These are phyloP conservation scores for Alcedo atthis DNA, from an alignment of 2,797 vertebrate genomes.

Conservation along the genomic window DNA sequence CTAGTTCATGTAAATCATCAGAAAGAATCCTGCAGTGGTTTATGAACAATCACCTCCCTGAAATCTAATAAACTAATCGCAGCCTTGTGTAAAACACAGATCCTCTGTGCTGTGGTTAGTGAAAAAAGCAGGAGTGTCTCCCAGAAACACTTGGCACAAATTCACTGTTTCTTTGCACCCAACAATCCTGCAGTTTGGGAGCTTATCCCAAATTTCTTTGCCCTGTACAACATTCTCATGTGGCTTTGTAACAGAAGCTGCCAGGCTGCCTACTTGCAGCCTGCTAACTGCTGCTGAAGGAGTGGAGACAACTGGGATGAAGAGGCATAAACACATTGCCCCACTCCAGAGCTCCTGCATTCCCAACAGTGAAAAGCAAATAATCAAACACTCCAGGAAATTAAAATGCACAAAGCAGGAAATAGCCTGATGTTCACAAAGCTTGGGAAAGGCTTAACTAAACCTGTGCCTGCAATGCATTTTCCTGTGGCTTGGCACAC, in stretches of 20 bases:
- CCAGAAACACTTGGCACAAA: not conserved
- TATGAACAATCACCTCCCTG: not conserved
- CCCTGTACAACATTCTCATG: not conserved
- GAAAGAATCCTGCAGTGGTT: not conserved
- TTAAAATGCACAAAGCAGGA: not conserved
- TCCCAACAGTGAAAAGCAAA: not conserved
- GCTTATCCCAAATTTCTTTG: not conserved
- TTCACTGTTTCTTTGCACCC: not conserved
- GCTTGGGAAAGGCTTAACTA: not conserved
- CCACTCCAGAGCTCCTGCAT: not conserved
- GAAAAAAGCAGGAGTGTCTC: not conserved
- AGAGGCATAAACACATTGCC: not conserved
- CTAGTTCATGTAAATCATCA: not conserved
- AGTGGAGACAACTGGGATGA: not conserved
- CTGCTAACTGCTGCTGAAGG: not conserved
- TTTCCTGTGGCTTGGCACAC: not conserved
- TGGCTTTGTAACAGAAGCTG: not conserved
- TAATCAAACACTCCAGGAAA: not conserved
- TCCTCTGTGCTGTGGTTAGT: not conserved
- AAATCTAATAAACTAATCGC: not conserved
- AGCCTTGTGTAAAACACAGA: not conserved
- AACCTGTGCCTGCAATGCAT: not conserved
- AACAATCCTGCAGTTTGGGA: not conserved
- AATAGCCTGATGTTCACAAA: not conserved
- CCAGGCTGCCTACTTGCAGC: not conserved